Evolutionary conservation across 1,140 invertebrate genomes (phyloP).

Genomic region (Aphaenogaster floridana): DNA sequence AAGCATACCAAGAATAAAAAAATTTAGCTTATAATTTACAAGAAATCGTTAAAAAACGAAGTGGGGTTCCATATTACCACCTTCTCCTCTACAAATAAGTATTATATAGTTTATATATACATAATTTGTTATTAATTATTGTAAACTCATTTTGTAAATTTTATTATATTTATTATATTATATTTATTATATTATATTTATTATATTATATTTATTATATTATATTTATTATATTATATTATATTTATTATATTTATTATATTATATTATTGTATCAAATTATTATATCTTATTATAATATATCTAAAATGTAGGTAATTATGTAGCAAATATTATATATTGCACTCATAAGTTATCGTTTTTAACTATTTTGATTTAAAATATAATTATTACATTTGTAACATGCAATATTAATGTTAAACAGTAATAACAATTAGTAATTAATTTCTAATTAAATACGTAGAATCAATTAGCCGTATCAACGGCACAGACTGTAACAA

Average conservation of each 20-base stretch:
- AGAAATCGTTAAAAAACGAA: too few relatives aligned
- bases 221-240: too few relatives aligned
- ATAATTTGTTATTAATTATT: background rate
- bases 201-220: too few relatives aligned
- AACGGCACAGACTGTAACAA: background rate
- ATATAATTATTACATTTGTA: background rate
- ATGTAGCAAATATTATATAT: background rate
- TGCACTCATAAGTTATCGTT: background rate
- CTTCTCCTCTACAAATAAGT: background rate
- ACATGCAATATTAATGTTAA: background rate
- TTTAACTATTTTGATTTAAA: background rate
- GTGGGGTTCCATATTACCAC: too few relatives aligned
- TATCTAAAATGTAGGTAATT: background rate
- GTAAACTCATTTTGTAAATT: background rate
- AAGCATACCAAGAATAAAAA: too few relatives aligned
- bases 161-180: background rate
- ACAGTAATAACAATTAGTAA: background rate
- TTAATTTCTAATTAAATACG: conserved; percentile 37
- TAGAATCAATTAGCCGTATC: conserved; percentile 7
- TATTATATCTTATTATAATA: conserved; percentile 9
- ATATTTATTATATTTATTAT: conserved; percentile 6
- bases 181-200: too few relatives aligned
- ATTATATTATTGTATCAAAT: background rate
- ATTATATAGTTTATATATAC: background rate
- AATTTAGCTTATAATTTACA: too few relatives aligned